Conservation (phyloP, 2,113 vertebrate species). For the Phrynosoma platyrhinos region DNA sequence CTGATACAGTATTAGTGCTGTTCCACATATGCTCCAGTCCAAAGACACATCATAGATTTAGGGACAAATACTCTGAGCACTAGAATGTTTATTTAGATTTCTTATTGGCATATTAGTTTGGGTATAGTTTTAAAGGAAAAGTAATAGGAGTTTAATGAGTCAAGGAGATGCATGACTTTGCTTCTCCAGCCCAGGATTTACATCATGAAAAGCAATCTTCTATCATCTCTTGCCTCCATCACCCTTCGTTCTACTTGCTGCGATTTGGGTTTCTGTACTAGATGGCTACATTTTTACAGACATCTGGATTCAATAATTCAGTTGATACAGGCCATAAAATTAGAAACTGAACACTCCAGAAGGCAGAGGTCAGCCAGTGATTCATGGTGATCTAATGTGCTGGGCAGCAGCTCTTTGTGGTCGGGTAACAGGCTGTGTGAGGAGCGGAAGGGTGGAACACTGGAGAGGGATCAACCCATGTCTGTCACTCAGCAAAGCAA, state of each 20-base stretch:
- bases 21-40: background rate
- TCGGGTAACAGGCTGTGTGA: conserved; percentile 48
- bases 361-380: conserved; percentile 74
- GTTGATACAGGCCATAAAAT: conserved; percentile 77
- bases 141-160: conserved; percentile 13
- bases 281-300: conserved; percentile 66
- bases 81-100: background rate
- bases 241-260: conserved; percentile 46
- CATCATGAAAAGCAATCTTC: conserved; percentile 54
- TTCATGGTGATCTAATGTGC: conserved; percentile 67
- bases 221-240: conserved; percentile 5
- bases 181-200: conserved; percentile 30
- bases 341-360: conserved; percentile 71
- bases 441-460: conserved; percentile 46
- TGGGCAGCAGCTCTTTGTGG: conserved; percentile 35
- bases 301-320: conserved; percentile 77
- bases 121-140: background rate
- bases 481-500: background rate
- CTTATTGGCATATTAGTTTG: background rate
- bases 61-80: background rate
- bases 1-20: background rate
- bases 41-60: background rate
- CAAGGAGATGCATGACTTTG: conserved; percentile 37
- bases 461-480: conserved; percentile 47
- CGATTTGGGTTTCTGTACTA: conserved; percentile 62